Evolutionary conservation across 2,113 vertebrate species (phyloP).

Genomic region (Lophius piscatorius): DNA sequence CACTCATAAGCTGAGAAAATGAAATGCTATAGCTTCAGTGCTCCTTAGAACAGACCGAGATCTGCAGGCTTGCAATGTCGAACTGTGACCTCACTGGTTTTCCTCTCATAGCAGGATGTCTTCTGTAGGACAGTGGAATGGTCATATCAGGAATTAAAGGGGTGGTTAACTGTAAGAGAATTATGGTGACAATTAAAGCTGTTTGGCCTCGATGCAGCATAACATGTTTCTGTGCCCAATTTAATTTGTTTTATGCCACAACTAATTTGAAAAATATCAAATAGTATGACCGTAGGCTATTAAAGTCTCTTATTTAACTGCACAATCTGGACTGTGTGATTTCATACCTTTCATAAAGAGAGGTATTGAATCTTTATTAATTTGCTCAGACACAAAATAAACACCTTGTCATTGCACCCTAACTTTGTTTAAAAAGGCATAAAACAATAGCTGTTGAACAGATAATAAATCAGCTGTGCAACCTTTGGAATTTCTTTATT

Average conservation of each 20-base stretch:
- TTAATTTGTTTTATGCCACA: no score
- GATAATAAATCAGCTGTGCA: neutral
- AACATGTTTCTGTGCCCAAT: neutral
- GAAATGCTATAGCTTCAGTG: neutral
- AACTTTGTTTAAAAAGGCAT: neutral
- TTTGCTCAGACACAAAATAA: no score
- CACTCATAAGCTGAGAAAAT: neutral
- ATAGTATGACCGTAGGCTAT: no score
- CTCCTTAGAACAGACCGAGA: neutral
- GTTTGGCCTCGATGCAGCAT: neutral
- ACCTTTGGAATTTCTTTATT: slow-evolving; percentile 1
- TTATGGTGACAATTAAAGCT: slow-evolving; percentile 23
- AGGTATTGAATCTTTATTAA: no score
- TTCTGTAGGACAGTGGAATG: neutral
- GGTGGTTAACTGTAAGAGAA: slow-evolving; percentile 4
- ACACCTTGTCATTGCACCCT: no score
- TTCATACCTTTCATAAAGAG: no score
- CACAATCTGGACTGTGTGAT: no score
- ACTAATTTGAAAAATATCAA: no score
- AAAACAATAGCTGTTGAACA: neutral
- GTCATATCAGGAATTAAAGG: slow-evolving; percentile 8
- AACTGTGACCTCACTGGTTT: slow-evolving; percentile 2
- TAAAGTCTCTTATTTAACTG: no score
- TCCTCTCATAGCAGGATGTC: slow-evolving; percentile 16
- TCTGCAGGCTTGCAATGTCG: no score